Evolutionary conservation across 1,140 invertebrate species (phyloP).

Genomic region (Hetaerina americana): DNA sequence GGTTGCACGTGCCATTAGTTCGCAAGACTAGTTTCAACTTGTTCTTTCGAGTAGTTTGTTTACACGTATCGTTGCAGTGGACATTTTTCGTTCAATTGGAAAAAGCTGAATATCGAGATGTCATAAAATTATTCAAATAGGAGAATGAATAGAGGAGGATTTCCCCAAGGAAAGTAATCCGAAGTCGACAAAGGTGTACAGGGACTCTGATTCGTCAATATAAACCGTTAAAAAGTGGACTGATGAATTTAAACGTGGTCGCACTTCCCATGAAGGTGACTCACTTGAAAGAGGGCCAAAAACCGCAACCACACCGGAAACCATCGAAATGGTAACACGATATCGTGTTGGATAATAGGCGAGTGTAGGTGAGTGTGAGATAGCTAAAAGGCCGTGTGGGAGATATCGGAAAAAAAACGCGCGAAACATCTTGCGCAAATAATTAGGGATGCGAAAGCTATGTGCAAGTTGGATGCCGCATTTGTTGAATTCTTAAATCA

Average conservation of each 20-base stretch:
- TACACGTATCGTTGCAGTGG: too few species aligned
- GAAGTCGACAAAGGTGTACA: too few species aligned
- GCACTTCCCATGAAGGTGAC: neutral
- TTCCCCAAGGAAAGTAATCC: too few species aligned
- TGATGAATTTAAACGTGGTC: neutral
- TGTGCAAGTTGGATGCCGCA: too few species aligned
- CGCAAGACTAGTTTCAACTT: too few species aligned
- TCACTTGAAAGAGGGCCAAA: neutral
- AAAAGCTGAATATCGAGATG: too few species aligned
- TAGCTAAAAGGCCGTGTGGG: neutral
- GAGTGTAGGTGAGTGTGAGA: neutral
- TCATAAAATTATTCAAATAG: too few species aligned
- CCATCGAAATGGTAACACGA: neutral
- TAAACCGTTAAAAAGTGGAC: neutral
- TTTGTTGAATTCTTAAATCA: too few species aligned
- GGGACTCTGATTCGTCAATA: neutral
- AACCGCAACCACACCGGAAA: neutral
- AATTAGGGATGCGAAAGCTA: neutral
- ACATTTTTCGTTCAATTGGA: too few species aligned
- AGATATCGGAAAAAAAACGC: neutral
- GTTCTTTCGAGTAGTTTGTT: too few species aligned
- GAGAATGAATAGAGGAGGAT: too few species aligned
- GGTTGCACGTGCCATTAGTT: too few species aligned
- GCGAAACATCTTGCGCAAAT: neutral
- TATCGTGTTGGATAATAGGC: neutral